Evolutionary conservation across 2,888 invertebrate species (phyloP), one percentile per base, ranked within the genome.

Genomic region (Andrena camellia): DNA sequence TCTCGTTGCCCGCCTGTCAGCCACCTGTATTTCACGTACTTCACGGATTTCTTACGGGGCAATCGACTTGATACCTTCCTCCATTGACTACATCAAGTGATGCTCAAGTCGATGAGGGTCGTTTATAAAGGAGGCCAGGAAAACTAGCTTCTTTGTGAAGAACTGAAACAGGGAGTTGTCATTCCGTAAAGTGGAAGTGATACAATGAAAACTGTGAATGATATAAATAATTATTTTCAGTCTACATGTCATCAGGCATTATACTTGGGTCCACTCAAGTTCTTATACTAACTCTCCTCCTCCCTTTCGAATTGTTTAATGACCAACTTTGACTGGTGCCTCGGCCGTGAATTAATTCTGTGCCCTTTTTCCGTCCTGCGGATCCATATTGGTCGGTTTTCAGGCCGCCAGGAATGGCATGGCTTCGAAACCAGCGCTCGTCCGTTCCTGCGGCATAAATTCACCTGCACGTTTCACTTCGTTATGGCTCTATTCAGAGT

Each of bases 401-500:
- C 76, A 62, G 67, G 50, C 54, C 57, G 50, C 63, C 57, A 50
- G 68, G 81, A 83, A 75, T 80, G 84, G 76, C 76, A 68, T 70
- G 67, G 72, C 71, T 69, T 71, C 42, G 78, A 81, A 62, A 62
- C 57, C 76, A 81, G 81, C 76, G 60, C 78, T 81, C 71, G 83
- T 89, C 88, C 90, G 90, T 89, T 91, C 90, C 89, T 89, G 89
- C 84, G 83, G 90, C 90, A 91, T 91, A 92, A 91, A 92, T 92
- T 92, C 91, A 90, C 91, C 90, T 90, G 90, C 88, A 86, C 90
- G 88, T 90, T 91, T 90, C 90, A 89, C 91, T 90, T 92, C 91
- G 91, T 92, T 92, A 92, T 90, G 90, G 89, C 91, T 91, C 91
- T 91, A 92, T 92, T 91, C 92, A 91, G 88, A 83, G 84, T 88